Percentiles rank a stretch among this genome's conserved stretches.
phyloP scores from a whole-genome alignment of 2,113 vertebrate species.

The Mormyrus iriodes region DNA sequence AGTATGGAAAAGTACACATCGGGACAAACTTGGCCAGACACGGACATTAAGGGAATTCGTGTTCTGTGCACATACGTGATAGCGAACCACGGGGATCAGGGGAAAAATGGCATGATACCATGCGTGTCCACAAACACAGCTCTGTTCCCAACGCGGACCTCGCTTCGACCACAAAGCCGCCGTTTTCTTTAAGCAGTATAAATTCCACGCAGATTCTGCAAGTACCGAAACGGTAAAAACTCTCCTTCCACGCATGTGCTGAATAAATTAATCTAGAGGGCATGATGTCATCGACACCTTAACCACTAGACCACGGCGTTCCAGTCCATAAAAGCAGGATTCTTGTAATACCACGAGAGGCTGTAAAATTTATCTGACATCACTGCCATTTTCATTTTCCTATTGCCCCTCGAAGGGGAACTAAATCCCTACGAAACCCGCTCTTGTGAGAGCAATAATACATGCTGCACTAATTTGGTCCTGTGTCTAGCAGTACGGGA shows the following conservation, averaged over 20 bases:
- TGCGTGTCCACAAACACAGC: not conserved
- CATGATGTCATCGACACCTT: constrained; percentile 6
- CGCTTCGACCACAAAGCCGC: not conserved
- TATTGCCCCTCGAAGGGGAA: not conserved
- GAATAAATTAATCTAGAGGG: not conserved
- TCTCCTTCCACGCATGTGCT: not conserved
- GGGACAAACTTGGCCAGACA: not conserved
- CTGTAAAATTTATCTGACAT: constrained; percentile 7
- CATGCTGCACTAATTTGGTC: not conserved
- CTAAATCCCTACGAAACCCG: not conserved
- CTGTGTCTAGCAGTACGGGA: not conserved
- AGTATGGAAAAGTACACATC: not conserved
- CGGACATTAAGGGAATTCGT: not conserved
- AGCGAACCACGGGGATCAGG: not conserved
- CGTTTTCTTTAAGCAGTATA: not conserved
- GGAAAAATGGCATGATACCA: not conserved
- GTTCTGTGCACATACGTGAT: not conserved
- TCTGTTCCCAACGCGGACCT: not conserved
- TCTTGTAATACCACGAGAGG: not conserved
- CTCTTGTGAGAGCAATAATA: not conserved
- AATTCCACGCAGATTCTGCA: not conserved
- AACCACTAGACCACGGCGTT: not conserved
- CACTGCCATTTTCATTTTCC: constrained; percentile 15
- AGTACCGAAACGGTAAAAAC: not conserved
- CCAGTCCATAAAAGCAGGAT: constrained; percentile 6